phyloP scores from a whole-genome alignment of 2,797 vertebrate genomes.

The Scarus forsteni region DNA sequence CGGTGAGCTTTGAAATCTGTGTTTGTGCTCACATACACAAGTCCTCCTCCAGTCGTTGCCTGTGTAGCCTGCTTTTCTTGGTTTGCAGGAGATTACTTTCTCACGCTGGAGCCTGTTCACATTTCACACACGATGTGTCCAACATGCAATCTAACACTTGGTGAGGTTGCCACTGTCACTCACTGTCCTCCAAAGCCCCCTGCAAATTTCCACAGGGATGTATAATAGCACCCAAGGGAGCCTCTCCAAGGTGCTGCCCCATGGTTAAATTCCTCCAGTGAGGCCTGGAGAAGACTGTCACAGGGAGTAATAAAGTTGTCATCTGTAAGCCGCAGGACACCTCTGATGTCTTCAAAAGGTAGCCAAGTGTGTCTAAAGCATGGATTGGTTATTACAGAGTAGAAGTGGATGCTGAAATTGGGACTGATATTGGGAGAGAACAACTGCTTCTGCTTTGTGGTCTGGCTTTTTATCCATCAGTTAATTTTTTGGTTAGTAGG shows the following conservation, averaged over 20 bases:
- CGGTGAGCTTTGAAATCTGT: not conserved
- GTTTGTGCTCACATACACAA: not conserved
- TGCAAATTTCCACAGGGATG: slow-evolving; percentile 21
- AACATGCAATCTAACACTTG: slow-evolving; percentile 37
- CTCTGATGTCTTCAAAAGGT: slow-evolving; percentile 16
- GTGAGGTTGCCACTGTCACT: slow-evolving; percentile 52
- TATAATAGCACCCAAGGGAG: slow-evolving; percentile 18
- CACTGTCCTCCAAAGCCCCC: slow-evolving; percentile 33
- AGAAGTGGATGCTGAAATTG: no score
- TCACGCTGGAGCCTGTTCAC: slow-evolving; percentile 18
- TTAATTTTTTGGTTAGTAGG: no score
- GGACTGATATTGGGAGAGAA: not conserved
- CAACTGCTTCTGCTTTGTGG: no score
- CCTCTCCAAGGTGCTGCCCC: slow-evolving; percentile 23
- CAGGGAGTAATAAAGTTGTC: slow-evolving; percentile 36
- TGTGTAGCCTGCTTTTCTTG: not conserved
- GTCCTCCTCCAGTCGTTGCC: not conserved
- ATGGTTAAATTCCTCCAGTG: slow-evolving; percentile 26
- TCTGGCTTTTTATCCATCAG: no score
- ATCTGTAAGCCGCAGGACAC: slow-evolving; percentile 17
- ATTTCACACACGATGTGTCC: slow-evolving; percentile 40
- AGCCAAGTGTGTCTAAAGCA: not conserved
- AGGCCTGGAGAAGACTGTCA: slow-evolving; percentile 12
- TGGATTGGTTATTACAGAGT: not conserved
- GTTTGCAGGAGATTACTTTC: not conserved